phyloP scores from a whole-genome alignment of 2,113 vertebrate genomes.

The Coptodon bakossiorum region DNA sequence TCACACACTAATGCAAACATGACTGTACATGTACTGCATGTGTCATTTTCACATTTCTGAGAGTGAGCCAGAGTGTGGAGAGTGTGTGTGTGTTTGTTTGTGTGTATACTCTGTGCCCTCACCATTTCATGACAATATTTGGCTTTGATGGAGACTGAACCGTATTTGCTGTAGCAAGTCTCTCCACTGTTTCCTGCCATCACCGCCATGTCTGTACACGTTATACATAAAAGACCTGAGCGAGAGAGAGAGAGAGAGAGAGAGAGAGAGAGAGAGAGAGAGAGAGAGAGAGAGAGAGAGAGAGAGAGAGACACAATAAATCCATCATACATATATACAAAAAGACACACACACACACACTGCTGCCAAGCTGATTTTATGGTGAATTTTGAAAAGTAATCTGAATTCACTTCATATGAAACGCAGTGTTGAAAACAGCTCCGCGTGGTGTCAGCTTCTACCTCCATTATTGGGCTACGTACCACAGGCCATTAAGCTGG shows the following conservation, averaged over 20 bases:
- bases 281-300: no score
- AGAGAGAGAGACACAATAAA: not conserved
- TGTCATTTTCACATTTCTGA: not conserved
- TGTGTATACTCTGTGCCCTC: conserved; percentile 22
- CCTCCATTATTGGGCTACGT: not conserved
- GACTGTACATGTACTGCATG: not conserved
- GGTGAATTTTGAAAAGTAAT: not conserved
- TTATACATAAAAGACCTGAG: conserved; percentile 85
- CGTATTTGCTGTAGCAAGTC: conserved; percentile 92
- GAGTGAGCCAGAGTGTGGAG: not conserved
- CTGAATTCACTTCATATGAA: not conserved
- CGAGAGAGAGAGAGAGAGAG: no score
- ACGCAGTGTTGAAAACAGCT: not conserved
- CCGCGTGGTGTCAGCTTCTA: not conserved
- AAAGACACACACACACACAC: not conserved
- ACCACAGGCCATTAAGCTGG: not conserved
- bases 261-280: no score
- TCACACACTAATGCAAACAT: not conserved
- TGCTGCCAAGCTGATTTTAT: not conserved
- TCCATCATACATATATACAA: not conserved
- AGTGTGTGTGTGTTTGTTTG: not conserved
- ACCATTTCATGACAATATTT: conserved; percentile 94
- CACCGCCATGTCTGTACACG: conserved; percentile 92
- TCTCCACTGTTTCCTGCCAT: conserved; percentile 87
- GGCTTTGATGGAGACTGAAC: conserved; percentile 85